phyloP scores from a whole-genome alignment of 2,888 invertebrate genomes.

The Mythimna impura region DNA sequence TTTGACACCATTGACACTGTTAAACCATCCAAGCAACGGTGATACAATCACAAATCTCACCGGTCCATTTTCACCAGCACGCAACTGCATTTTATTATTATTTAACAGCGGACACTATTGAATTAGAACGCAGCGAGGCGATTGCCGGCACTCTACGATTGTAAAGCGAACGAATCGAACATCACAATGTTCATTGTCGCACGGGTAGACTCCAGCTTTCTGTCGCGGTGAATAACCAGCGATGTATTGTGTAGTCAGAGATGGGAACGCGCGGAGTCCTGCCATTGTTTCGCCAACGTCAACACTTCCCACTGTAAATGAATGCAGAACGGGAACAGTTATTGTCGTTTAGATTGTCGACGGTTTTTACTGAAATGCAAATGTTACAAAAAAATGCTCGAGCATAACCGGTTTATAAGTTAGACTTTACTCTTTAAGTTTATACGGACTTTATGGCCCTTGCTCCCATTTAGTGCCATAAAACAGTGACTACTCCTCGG shows the following conservation, averaged over 20 bases:
- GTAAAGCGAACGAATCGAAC: constrained; percentile 66
- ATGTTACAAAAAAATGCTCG: constrained; percentile 70
- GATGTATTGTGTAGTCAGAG: constrained; percentile 75
- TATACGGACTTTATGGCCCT: constrained; percentile 28
- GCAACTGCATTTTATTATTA: constrained; percentile 66
- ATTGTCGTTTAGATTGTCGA: constrained; percentile 76
- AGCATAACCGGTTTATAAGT: constrained; percentile 68
- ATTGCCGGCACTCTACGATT: constrained; percentile 64
- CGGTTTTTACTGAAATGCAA: constrained; percentile 71
- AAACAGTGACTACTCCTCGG: too few species aligned
- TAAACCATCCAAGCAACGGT: constrained; percentile 13
- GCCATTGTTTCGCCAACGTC: constrained; percentile 77
- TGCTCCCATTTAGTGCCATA: too few species aligned
- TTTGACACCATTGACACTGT: not conserved
- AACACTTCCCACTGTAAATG: constrained; percentile 80
- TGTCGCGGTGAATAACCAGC: constrained; percentile 68
- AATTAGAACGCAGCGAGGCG: constrained; percentile 70
- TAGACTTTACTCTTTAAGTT: constrained; percentile 59
- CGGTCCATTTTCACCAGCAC: constrained; percentile 47
- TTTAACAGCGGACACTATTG: constrained; percentile 65
- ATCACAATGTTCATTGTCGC: constrained; percentile 71
- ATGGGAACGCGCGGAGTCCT: constrained; percentile 74
- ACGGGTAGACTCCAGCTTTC: constrained; percentile 64
- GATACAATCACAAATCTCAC: constrained; percentile 48
- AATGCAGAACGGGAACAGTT: constrained; percentile 76